Evolutionary conservation across 2,797 vertebrate genomes (phyloP).

Genomic region (Chaetodon trifasciatus): DNA sequence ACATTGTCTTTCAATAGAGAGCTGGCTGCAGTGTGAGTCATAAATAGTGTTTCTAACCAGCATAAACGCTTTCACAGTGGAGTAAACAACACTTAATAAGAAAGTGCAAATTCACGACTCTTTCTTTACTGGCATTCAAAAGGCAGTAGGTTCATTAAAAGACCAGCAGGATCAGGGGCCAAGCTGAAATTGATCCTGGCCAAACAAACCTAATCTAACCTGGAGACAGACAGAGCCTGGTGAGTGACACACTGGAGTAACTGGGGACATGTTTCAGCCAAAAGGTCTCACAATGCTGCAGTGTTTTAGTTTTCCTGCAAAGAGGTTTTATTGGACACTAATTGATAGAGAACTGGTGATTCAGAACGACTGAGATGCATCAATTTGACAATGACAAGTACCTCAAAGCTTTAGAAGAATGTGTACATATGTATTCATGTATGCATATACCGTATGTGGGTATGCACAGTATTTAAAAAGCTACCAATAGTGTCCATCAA

Average conservation of each 20-base stretch:
- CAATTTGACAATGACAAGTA: not conserved
- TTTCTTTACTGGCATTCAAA: constrained; percentile 24
- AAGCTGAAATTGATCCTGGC: constrained; percentile 61
- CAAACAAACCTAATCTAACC: constrained; percentile 65
- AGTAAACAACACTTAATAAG: constrained; percentile 24
- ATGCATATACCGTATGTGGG: not conserved
- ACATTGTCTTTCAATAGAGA: constrained; percentile 2
- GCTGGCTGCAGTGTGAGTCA: not conserved
- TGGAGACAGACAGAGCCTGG: constrained; percentile 17
- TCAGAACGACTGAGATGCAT: not conserved
- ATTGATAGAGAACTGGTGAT: constrained; percentile 8
- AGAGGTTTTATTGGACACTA: constrained; percentile 11
- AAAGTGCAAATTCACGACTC: constrained; percentile 17
- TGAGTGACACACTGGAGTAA: constrained; percentile 47
- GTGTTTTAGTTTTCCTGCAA: constrained; percentile 6
- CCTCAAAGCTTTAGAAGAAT: not conserved
- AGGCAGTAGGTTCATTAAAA: constrained; percentile 54
- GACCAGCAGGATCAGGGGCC: constrained; percentile 52
- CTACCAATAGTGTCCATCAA: not conserved
- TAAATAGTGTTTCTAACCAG: constrained; percentile 6
- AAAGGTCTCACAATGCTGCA: constrained; percentile 14
- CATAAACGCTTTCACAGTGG: constrained; percentile 14
- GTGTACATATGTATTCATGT: too few relatives aligned
- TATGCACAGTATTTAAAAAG: not conserved
- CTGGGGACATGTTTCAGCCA: constrained; percentile 35